Conservation (phyloP, 1,140 invertebrate genomes). For the Steinernema feltiae region DNA sequence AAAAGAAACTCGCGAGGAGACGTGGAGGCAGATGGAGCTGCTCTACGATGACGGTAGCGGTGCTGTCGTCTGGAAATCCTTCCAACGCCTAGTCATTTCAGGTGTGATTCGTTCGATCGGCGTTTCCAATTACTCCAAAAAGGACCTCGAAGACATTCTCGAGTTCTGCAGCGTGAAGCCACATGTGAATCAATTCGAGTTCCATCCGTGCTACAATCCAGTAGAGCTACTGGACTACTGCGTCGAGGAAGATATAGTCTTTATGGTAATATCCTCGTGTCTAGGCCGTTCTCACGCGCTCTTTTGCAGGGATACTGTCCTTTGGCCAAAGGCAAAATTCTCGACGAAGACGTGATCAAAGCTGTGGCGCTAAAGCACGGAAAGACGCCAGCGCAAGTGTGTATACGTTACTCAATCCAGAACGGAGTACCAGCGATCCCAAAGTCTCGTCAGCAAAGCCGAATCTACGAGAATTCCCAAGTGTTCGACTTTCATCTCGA, state of each 20-base stretch:
- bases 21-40: slow-evolving; percentile 58
- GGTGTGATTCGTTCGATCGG: slow-evolving; percentile 56
- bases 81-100: too few relatives aligned
- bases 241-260: slow-evolving; percentile 54
- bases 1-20: slow-evolving; percentile 53
- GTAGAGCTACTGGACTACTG: slow-evolving; percentile 56
- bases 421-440: slow-evolving; percentile 59
- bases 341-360: slow-evolving; percentile 48
- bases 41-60: slow-evolving; percentile 59
- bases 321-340: slow-evolving; percentile 58
- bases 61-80: too few relatives aligned
- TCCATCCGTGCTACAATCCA: slow-evolving; percentile 60
- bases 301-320: slow-evolving; percentile 59
- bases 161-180: slow-evolving; percentile 56
- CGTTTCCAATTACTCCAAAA: slow-evolving; percentile 59
- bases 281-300: neutral
- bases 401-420: slow-evolving; percentile 59
- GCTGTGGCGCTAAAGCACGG: slow-evolving; percentile 45
- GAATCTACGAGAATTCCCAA: neutral
- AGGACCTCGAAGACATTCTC: slow-evolving; percentile 57
- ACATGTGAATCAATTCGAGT: slow-evolving; percentile 61
- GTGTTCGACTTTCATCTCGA: slow-evolving; percentile 8
- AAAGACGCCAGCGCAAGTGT: slow-evolving; percentile 57
- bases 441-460: slow-evolving; percentile 24
- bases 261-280: slow-evolving; percentile 50